phyloP scores from a whole-genome alignment of 1,140 invertebrate genomes.

The Drosophila sechellia region DNA sequence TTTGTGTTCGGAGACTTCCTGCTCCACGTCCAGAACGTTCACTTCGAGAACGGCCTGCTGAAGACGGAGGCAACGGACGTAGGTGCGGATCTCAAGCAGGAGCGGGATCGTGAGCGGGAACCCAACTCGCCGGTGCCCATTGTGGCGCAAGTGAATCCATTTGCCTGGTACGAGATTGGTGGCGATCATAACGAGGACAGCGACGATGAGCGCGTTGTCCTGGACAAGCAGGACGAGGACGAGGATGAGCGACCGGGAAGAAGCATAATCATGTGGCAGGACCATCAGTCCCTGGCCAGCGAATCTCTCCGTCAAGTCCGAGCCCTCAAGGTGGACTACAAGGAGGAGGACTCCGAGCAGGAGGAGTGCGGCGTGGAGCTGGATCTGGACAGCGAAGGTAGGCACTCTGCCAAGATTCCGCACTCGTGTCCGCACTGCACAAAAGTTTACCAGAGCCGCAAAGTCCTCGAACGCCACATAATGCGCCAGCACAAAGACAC shows the following conservation, averaged over 20 bases:
- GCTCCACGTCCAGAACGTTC: constrained; percentile 68
- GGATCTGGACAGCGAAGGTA: constrained; percentile 11
- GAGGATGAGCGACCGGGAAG: constrained; percentile 13
- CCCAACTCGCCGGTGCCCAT: constrained; percentile 10
- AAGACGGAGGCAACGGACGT: constrained; percentile 46
- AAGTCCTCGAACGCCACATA: constrained; percentile 55
- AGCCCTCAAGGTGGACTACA: constrained; percentile 57
- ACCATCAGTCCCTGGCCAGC: not conserved
- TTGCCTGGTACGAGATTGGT: constrained; percentile 58
- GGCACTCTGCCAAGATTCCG: constrained; percentile 6
- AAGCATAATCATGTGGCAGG: constrained; percentile 58
- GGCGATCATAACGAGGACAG: constrained; percentile 33
- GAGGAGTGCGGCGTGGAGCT: constrained; percentile 20
- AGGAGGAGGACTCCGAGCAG: constrained; percentile 50
- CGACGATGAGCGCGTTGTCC: constrained; percentile 16
- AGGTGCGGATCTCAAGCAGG: constrained; percentile 39
- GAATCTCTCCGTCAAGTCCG: constrained; percentile 40
- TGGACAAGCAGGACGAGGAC: constrained; percentile 4
- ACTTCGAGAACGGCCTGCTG: constrained; percentile 68
- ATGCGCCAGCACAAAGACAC: constrained; percentile 49
- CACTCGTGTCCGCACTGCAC: constrained; percentile 46
- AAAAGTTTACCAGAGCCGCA: constrained; percentile 59
- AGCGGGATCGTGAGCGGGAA: constrained; percentile 26
- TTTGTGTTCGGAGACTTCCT: constrained; percentile 73
- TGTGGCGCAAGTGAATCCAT: constrained; percentile 45